A percentile compares a stretch with the other conserved stretches of the same genome.
Evolutionary conservation across 2,888 invertebrate genomes (phyloP).

Genomic region (Athalia rosae): DNA sequence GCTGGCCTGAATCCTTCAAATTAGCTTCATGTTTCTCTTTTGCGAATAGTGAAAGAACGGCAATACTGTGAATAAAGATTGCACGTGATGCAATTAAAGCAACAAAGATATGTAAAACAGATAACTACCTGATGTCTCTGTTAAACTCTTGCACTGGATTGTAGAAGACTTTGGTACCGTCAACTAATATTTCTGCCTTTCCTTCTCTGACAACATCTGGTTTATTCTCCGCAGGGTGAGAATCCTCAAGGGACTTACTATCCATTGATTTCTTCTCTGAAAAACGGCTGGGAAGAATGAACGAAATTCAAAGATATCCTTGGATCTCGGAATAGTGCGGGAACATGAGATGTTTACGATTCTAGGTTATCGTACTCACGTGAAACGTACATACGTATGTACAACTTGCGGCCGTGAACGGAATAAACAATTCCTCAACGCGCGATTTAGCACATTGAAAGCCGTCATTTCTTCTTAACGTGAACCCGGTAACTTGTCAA

Average conservation of each 20-base stretch:
- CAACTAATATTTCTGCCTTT: constrained; percentile 83
- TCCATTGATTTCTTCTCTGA: neutral
- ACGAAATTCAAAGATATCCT: neutral
- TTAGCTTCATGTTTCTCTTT: constrained; percentile 72
- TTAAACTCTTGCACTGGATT: constrained; percentile 99
- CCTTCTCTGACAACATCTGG: constrained; percentile 81
- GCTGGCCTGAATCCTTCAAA: constrained; percentile 58
- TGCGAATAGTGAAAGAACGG: constrained; percentile 81
- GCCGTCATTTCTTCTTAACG: too few species aligned
- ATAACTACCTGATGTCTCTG: constrained; percentile 85
- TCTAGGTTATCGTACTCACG: constrained; percentile 13
- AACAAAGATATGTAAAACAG: neutral
- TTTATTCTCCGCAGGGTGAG: constrained; percentile 28
- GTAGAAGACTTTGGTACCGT: constrained; percentile 89
- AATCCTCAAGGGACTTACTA: neutral
- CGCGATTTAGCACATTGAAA: too few species aligned
- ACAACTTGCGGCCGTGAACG: too few species aligned
- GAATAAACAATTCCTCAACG: too few species aligned
- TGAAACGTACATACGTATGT: too few species aligned
- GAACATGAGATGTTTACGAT: neutral
- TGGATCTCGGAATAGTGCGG: neutral
- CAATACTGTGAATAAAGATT: neutral
- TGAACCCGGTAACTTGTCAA: too few species aligned
- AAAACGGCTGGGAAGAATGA: neutral
- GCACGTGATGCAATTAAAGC: neutral